A percentile compares a stretch with the other conserved stretches of the same genome.
These are phyloP conservation scores for Chrysolina americana DNA, from an alignment of 2,888 invertebrate species.

Conservation along the genomic window DNA sequence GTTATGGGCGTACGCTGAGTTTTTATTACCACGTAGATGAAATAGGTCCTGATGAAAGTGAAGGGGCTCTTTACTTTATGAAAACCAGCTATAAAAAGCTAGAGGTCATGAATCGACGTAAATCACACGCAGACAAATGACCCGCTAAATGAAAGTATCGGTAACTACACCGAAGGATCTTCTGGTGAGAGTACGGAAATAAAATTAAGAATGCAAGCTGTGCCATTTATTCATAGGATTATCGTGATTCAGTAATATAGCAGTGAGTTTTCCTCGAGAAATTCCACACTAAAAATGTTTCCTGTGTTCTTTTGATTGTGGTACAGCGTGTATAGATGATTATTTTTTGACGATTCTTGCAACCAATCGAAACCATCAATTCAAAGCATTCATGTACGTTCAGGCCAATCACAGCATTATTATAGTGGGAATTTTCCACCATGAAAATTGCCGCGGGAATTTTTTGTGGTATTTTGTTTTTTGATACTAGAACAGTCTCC, in stretches of 20 bases:
- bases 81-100: slow-evolving; percentile 9
- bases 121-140: slow-evolving; percentile 25
- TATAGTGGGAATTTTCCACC: too few species aligned
- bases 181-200: slow-evolving; percentile 21
- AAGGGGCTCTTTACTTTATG: slow-evolving; percentile 18
- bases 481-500: too few species aligned
- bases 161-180: not conserved
- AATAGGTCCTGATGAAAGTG: slow-evolving; percentile 8
- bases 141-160: slow-evolving; percentile 29
- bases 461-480: too few species aligned
- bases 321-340: too few species aligned
- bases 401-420: too few species aligned
- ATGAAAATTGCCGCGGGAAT: too few species aligned
- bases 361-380: too few species aligned
- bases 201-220: slow-evolving; percentile 1
- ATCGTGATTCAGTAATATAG: not conserved
- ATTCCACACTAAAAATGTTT: too few species aligned
- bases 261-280: too few species aligned
- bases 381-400: too few species aligned
- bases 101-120: slow-evolving; percentile 25
- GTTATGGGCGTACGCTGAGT: not conserved
- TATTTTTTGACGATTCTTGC: too few species aligned
- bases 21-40: not conserved
- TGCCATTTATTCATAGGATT: slow-evolving; percentile 7
- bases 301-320: too few species aligned